These are phyloP conservation scores for Cossypha polioptera DNA, from an alignment of 2,797 vertebrate species.

Conservation along the genomic window DNA sequence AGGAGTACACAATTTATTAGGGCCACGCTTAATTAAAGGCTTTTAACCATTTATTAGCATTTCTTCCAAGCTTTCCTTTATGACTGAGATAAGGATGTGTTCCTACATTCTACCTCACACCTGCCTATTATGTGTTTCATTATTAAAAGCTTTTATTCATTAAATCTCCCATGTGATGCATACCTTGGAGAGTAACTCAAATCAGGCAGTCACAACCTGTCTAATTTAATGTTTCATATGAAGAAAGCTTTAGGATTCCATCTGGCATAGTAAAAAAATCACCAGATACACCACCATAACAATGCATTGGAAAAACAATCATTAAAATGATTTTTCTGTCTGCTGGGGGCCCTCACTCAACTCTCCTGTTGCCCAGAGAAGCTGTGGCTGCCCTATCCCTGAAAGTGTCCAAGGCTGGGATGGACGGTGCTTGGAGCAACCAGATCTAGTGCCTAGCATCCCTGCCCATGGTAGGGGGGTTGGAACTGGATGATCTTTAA, in stretches of 20 bases:
- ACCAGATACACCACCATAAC: not conserved
- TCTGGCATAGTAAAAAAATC: conserved; percentile 34
- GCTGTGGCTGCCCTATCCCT: not conserved
- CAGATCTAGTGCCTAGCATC: no score
- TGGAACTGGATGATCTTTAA: not conserved
- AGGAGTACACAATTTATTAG: not conserved
- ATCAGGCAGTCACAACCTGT: conserved; percentile 34
- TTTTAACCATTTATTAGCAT: not conserved
- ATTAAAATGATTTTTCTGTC: not conserved
- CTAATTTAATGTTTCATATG: conserved; percentile 18
- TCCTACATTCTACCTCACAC: conserved; percentile 29
- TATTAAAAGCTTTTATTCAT: conserved; percentile 2
- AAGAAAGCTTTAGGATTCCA: conserved; percentile 30
- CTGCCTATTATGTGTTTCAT: conserved; percentile 47
- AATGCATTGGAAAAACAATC: not conserved
- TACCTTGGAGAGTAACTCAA: conserved; percentile 26
- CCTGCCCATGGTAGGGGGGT: not conserved
- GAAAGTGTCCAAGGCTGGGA: not conserved
- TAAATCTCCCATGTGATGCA: conserved; percentile 3
- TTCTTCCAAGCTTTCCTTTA: not conserved
- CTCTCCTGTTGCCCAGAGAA: not conserved
- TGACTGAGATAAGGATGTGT: not conserved
- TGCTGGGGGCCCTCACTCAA: not conserved
- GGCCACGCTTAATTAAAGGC: not conserved
- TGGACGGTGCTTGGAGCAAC: not conserved